Conservation (phyloP, 2,888 invertebrate species). For the Drosophila barbarae region DNA sequence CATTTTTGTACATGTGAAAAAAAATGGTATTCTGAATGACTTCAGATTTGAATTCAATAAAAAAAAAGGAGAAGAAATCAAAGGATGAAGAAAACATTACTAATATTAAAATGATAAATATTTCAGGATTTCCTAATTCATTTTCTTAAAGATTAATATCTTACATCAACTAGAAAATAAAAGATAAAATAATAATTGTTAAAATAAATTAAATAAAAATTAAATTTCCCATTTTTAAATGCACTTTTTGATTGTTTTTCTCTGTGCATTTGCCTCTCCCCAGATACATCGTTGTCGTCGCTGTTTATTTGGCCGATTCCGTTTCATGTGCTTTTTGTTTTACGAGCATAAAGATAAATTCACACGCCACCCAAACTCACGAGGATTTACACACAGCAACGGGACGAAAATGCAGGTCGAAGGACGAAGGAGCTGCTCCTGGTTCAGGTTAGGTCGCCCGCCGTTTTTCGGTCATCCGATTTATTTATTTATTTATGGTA, state of each 20-base stretch:
- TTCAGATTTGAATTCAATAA: too few relatives aligned
- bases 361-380: slow-evolving; percentile 50
- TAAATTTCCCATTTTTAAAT: too few relatives aligned
- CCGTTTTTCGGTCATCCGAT: slow-evolving; percentile 59
- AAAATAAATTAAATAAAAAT: too few relatives aligned
- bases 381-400: slow-evolving; percentile 10
- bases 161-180: too few relatives aligned
- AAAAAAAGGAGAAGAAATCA: too few relatives aligned
- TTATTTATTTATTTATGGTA: slow-evolving; percentile 73
- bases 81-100: too few relatives aligned
- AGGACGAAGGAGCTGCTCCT: slow-evolving; percentile 6
- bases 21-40: not conserved
- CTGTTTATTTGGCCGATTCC: slow-evolving; percentile 64
- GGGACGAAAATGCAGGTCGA: slow-evolving; percentile 35
- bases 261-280: not conserved
- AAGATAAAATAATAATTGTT: too few relatives aligned
- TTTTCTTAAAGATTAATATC: too few relatives aligned
- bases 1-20: not conserved
- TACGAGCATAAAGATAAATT: slow-evolving; percentile 72
- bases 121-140: too few relatives aligned
- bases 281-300: slow-evolving; percentile 42
- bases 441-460: slow-evolving; percentile 27
- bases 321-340: slow-evolving; percentile 62
- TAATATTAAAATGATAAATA: too few relatives aligned
- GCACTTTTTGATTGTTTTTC: not conserved